Base-by-base conservation (phyloP, 2,888 invertebrate species). In the Spicauda simplicius region DNA sequence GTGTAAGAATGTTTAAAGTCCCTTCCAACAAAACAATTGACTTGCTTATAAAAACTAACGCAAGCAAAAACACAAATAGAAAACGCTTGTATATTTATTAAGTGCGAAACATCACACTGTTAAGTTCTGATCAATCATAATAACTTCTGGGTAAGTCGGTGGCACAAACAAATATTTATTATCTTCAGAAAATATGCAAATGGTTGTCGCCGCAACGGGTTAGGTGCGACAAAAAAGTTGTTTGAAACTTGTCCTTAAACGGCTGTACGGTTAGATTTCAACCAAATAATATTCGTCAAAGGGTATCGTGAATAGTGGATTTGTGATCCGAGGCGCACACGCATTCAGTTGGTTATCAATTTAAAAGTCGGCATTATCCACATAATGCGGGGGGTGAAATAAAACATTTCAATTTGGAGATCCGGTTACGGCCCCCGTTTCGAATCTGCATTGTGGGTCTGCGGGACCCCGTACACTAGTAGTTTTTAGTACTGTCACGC, bases 401-500 rank as follows among this genome's bases (percentile, higher is more conserved):
- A 93, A 91, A 92, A 93, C 93, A 93, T 93, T 93, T 92, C 93
- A 92, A 93, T 93, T 92, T 93, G 82, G 89, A 85, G 90, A 92
- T 92, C 93, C 91, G 92, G 93, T 92, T 92, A 86, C 87, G 84
- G 80, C 86, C 88, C 91, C 86, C 82, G 85, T 82, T 87, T 85
- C 83, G 81, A 88, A 88, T 90, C 88, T 86, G 89, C 85, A 88
- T 91, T 90, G 90, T 91, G 90, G 89, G 83, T 83, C 89, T 87
- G 88, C 82, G 86, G 89, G 86, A 83, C 89, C 90, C 89, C 89
- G 88, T 84, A 87, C 77, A 85, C 81, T 84, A 86, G 86, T 88
- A 88, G 88, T 90, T 89, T 82, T 83, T 74, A 78, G 90, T 86
- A 91, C 86, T 76, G 73, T 82, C 81, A 76, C 52, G 58, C 10